phyloP scores from a whole-genome alignment of 2,113 vertebrate species.

The Anoplopoma fimbria region DNA sequence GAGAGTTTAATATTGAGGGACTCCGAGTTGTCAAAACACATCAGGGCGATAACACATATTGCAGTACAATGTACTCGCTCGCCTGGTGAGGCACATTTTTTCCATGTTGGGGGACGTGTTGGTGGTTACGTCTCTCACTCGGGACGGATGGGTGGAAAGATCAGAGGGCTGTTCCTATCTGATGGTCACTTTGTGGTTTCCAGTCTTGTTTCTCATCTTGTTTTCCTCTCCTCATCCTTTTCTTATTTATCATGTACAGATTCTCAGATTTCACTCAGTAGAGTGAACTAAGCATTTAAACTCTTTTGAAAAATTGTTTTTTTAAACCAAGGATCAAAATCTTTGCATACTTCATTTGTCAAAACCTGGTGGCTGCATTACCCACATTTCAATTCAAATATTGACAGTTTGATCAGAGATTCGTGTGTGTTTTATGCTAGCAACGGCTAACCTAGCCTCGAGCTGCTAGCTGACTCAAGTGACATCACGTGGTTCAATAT shows the following conservation, averaged over 20 bases:
- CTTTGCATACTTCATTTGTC: neutral
- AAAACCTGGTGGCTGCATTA: neutral
- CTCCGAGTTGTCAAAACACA: constrained; percentile 69
- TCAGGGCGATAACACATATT: constrained; percentile 45
- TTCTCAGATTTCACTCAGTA: neutral
- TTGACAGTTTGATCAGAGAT: neutral
- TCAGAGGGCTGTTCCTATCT: constrained; percentile 24
- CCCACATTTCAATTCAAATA: neutral
- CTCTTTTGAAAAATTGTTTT: neutral
- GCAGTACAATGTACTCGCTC: constrained; percentile 12
- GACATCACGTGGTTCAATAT: neutral
- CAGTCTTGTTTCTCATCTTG: neutral
- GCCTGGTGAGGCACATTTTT: constrained; percentile 33
- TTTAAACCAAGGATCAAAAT: neutral
- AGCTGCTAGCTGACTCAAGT: neutral
- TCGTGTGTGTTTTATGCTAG: too few species aligned
- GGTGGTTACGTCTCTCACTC: constrained; percentile 17
- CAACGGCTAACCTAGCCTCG: neutral
- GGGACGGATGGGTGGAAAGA: constrained; percentile 9
- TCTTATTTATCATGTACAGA: neutral
- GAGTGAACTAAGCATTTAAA: neutral
- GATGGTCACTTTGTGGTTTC: constrained; percentile 2
- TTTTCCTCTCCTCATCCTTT: neutral
- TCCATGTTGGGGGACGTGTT: constrained; percentile 12
- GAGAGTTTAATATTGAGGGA: constrained; percentile 69